A percentile compares a stretch with the other conserved stretches of the same genome.
Conservation (phyloP, 1,140 invertebrate species). For the Leptinotarsa texana region DNA sequence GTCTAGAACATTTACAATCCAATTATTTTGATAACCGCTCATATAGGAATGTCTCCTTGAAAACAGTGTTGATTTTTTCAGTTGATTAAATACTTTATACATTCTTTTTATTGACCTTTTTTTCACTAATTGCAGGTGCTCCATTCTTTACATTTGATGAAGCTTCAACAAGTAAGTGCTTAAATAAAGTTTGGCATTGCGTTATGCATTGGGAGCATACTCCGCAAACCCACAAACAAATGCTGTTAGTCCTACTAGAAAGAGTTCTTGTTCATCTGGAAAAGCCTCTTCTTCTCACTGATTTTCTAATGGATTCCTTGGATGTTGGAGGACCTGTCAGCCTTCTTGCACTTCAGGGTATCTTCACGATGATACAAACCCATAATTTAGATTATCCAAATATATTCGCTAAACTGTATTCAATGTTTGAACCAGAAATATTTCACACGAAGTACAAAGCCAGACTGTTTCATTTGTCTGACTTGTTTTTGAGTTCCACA, state of each 20-base stretch:
- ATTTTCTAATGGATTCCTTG: conserved; percentile 89
- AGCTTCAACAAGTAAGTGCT: conserved; percentile 44
- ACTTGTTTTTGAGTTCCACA: conserved; percentile 91
- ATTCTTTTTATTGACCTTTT: background rate
- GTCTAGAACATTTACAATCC: no score
- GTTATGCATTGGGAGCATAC: conserved; percentile 72
- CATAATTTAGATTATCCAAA: conserved; percentile 96
- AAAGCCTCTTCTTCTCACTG: conserved; percentile 83
- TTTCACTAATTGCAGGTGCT: conserved; percentile 25
- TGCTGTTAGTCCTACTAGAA: conserved; percentile 81
- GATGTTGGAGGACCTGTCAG: conserved; percentile 84
- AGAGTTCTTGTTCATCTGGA: conserved; percentile 79
- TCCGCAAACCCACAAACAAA: conserved; percentile 71
- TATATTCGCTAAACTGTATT: conserved; percentile 92
- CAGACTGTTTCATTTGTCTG: conserved; percentile 82
- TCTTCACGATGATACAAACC: conserved; percentile 87
- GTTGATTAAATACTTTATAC: no score
- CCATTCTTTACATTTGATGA: conserved; percentile 50
- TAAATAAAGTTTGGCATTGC: conserved; percentile 73
- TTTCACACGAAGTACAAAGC: conserved; percentile 90
- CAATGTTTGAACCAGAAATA: conserved; percentile 86
- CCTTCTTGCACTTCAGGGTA: conserved; percentile 88
- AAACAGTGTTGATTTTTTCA: no score
- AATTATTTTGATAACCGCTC: no score
- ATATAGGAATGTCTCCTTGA: no score